phyloP scores from a whole-genome alignment of 2,888 invertebrate species.

The Molanna angustata region DNA sequence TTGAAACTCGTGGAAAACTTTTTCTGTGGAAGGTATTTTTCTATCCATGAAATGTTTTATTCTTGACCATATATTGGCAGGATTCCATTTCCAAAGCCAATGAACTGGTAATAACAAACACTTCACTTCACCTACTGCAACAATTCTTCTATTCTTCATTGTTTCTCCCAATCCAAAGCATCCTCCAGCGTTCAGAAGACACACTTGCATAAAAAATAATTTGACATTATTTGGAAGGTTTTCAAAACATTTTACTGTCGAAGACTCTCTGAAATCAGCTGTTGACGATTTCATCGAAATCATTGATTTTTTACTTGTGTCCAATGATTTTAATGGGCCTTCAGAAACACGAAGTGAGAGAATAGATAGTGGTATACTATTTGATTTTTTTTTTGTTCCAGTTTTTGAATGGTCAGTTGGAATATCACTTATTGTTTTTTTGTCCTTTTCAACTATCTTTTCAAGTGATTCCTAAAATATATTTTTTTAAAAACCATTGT shows the following conservation, averaged over 20 bases:
- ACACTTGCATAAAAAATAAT: slow-evolving; percentile 53
- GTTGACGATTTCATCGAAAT: slow-evolving; percentile 2
- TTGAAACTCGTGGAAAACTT: slow-evolving; percentile 35
- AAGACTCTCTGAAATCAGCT: neutral
- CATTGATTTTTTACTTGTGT: too few relatives aligned
- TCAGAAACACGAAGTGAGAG: too few relatives aligned
- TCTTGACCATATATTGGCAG: slow-evolving; percentile 63
- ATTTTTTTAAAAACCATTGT: too few relatives aligned
- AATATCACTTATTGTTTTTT: too few relatives aligned
- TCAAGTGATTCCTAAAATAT: too few relatives aligned
- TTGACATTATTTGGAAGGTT: slow-evolving; percentile 26
- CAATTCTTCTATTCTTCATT: slow-evolving; percentile 63
- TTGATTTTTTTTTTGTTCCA: too few relatives aligned
- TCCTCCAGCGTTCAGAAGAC: slow-evolving; percentile 56
- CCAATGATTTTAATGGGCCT: too few relatives aligned
- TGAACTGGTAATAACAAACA: slow-evolving; percentile 68
- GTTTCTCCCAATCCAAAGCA: slow-evolving; percentile 72
- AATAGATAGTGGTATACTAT: too few relatives aligned
- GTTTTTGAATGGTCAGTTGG: too few relatives aligned
- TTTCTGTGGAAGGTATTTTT: slow-evolving; percentile 40
- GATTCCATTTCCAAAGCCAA: slow-evolving; percentile 65
- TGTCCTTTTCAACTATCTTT: too few relatives aligned
- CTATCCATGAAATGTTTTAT: slow-evolving; percentile 59
- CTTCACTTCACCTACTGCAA: slow-evolving; percentile 53
- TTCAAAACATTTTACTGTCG: too few relatives aligned